Evolutionary conservation across 2,113 vertebrate genomes (phyloP).

Genomic region (Patagioenas fasciata): DNA sequence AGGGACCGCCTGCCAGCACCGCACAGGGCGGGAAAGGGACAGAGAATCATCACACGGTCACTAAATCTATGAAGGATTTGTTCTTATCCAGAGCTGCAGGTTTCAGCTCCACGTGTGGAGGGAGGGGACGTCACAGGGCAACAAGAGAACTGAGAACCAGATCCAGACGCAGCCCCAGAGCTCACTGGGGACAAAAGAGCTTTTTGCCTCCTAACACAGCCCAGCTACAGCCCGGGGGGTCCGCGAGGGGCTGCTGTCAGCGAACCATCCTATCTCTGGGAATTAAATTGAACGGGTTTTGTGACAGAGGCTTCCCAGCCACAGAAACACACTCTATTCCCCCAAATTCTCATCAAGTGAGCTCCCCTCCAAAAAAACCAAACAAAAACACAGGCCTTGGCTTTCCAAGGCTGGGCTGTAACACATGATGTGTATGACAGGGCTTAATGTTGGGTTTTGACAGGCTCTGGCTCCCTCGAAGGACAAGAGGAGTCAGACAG

Average conservation of each 20-base stretch:
- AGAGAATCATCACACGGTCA: accelerated
- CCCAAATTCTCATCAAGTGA: not conserved
- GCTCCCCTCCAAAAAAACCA: not conserved
- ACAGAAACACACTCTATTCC: not conserved
- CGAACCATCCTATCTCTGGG: accelerated
- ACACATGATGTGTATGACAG: no score
- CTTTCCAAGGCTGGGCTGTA: not conserved
- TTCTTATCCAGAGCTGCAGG: not conserved
- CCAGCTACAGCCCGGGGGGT: not conserved
- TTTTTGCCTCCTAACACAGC: not conserved
- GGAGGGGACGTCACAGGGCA: not conserved
- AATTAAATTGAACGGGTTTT: not conserved
- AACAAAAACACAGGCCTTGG: not conserved
- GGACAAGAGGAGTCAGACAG: not conserved
- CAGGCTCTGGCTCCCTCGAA: not conserved
- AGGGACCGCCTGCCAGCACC: not conserved
- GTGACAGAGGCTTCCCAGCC: not conserved
- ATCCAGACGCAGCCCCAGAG: not conserved
- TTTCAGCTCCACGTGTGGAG: not conserved
- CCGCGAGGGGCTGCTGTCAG: not conserved
- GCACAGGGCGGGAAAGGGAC: accelerated
- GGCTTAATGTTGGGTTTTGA: no score
- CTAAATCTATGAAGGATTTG: accelerated
- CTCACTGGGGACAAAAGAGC: not conserved
- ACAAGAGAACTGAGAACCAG: not conserved